Base-by-base conservation (phyloP, 2,888 invertebrate species). In the Strigamia maritima region DNA sequence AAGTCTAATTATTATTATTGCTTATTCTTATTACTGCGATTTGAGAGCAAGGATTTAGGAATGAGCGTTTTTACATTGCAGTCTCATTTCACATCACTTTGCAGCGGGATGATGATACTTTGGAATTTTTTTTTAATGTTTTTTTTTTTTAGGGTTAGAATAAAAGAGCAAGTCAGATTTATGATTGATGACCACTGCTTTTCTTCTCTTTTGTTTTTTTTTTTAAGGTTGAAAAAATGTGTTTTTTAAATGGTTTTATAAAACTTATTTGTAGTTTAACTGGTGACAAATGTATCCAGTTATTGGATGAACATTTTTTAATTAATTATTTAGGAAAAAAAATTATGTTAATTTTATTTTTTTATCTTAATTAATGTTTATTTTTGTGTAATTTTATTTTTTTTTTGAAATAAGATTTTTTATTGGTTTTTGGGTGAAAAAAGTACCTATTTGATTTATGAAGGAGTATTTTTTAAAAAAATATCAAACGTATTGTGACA, bases 101-200 rank as follows among this genome's bases (percentile, higher is more conserved):
- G 16, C 14, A 44, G 16, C 44, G 2, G 14, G 44, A 44, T 44
- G 44, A 44, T 44, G 16, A n/a, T n/a, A 10, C 44, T 44, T 44
- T 44, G 35, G 35, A 35, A 7, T 7, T 16, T 44, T 44, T 44
- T 44, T 44, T 44, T 60, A 4, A 24, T 22, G 19, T 2, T 60
- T 40, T 40, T 40, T 40, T 40, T 40, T 40, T 40, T 40, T 40
- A 40, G 8, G 40, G 14, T 10, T 8, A 40, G 14, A 60, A 60
- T 60, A 60, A 60, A 60, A 60, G 60, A 60, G 60, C 60, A 60
- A 60, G 60, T 60, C 60, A 60, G 60, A 60, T 60, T 60, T 60
- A 60, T 60, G 60, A 60, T 60, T 60, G 60, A 60, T 60, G 60
- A 60, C 60, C 60, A 24, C 24, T 60, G 7, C 22, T 19, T 60